Evolutionary conservation across 2,888 invertebrate species (phyloP), one percentile per base, ranked within the genome.

Genomic region (Melieria picta): DNA sequence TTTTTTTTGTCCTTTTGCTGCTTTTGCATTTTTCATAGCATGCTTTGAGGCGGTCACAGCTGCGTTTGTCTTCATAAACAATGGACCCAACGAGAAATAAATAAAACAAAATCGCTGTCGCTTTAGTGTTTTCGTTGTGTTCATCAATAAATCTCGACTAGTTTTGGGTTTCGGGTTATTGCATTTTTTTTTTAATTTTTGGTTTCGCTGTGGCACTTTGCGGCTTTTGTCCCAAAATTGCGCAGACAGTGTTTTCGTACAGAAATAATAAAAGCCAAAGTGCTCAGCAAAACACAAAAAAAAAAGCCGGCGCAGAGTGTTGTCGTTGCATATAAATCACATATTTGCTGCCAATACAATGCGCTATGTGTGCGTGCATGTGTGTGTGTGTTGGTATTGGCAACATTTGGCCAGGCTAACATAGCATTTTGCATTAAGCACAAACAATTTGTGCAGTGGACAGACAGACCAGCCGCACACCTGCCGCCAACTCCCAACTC

Each of bases 261-360:
- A 30, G 3, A 30, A 30, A 30, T 30, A 30, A 30, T 30, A 30
- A 30, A 30, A 16, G 16, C 16, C 16, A 50, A 50, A 5, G 52
- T 13, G 11, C 13, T 52, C 11, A 52, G 7, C 11, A 9, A 52
- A 52, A 52, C 11, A 5, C n/a, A 45, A 45, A 61, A 42, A 61
- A 42, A 42, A 7, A 61, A 11, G 9, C 43, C 45, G 9, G 5
- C 11, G 46, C 10, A 16, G 16, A n/a, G 5, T 56, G 9, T 13
- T 69, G 56, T 61, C 45, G 63, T 62, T 77, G 79, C 77, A 80
- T 75, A 82, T 81, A 82, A 82, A 82, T 81, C 81, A 81, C 77
- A 82, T 75, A 77, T 78, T 78, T 78, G 76, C 72, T 74, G 67
- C 72, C 56, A 62, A 55, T 69, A 56, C 45, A 47, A 30, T 55